Percentiles rank a stretch among this genome's conserved stretches.
phyloP scores from a whole-genome alignment of 2,113 vertebrate genomes.

The Verasper variegatus region DNA sequence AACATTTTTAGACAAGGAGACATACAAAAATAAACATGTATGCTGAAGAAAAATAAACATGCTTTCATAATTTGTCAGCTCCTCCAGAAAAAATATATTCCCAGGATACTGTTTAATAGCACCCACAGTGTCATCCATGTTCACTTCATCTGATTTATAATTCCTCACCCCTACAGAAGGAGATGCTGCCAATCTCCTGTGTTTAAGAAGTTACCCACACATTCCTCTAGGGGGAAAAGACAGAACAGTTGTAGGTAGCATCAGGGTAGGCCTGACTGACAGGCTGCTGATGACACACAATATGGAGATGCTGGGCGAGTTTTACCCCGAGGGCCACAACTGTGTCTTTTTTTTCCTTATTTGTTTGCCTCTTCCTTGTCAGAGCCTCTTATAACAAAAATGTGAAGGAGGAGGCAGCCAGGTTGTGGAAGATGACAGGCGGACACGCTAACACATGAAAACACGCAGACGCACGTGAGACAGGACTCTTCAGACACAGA shows the following conservation, averaged over 20 bases:
- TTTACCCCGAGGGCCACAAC: conserved; percentile 77
- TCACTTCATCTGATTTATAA: conserved; percentile 24
- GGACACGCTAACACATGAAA: conserved; percentile 41
- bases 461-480: conserved; percentile 35
- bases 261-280: conserved; percentile 74
- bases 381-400: conserved; percentile 62
- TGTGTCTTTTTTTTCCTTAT: conserved; percentile 70
- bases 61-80: too few relatives aligned
- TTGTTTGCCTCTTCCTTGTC: conserved; percentile 71
- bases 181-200: conserved; percentile 12
- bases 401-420: conserved; percentile 52
- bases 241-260: conserved; percentile 63
- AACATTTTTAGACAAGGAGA: not conserved
- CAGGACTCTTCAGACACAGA: conserved; percentile 21
- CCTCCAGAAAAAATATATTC: not conserved
- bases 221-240: conserved; percentile 42
- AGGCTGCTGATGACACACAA: conserved; percentile 78
- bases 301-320: conserved; percentile 77
- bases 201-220: conserved; percentile 52
- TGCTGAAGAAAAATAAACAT: too few relatives aligned
- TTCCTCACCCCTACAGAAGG: conserved; percentile 21
- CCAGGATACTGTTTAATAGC: not conserved
- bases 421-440: conserved; percentile 59
- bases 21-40: not conserved
- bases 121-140: not conserved